Conservation (phyloP, 2,888 invertebrate genomes). For the Candidula unifasciata region DNA sequence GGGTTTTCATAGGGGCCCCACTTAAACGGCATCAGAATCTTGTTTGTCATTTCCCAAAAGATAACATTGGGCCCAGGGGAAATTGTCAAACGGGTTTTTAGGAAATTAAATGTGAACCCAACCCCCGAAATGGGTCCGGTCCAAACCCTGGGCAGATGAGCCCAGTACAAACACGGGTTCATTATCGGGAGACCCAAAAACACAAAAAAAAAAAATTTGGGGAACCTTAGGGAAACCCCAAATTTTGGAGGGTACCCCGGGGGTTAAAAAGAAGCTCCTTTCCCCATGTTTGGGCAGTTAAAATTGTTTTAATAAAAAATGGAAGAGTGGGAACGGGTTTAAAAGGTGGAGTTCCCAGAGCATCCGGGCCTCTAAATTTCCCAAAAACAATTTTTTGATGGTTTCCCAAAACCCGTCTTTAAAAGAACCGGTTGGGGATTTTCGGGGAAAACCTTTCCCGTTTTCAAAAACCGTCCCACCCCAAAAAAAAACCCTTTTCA, state of each 20-base stretch:
- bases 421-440: too few species aligned
- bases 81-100: slow-evolving; percentile 44
- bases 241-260: too few species aligned
- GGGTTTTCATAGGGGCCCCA: neutral
- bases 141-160: slow-evolving; percentile 36
- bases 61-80: slow-evolving; percentile 47
- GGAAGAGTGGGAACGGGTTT: too few species aligned
- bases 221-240: too few species aligned
- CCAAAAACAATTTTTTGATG: too few species aligned
- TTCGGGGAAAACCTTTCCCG: neutral
- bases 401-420: too few species aligned
- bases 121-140: neutral
- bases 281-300: too few species aligned
- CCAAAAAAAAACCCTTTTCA: neutral
- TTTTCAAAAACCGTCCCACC: neutral
- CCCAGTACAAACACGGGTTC: neutral
- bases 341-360: too few species aligned
- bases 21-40: neutral
- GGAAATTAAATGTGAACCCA: slow-evolving; percentile 38
- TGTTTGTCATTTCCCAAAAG: slow-evolving; percentile 29
- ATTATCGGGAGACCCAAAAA: neutral
- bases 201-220: too few species aligned
- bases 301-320: too few species aligned
- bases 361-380: too few species aligned
- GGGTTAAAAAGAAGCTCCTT: too few species aligned